Evolutionary conservation across 2,113 vertebrate genomes (phyloP).

Genomic region (Cepphus grylle): DNA sequence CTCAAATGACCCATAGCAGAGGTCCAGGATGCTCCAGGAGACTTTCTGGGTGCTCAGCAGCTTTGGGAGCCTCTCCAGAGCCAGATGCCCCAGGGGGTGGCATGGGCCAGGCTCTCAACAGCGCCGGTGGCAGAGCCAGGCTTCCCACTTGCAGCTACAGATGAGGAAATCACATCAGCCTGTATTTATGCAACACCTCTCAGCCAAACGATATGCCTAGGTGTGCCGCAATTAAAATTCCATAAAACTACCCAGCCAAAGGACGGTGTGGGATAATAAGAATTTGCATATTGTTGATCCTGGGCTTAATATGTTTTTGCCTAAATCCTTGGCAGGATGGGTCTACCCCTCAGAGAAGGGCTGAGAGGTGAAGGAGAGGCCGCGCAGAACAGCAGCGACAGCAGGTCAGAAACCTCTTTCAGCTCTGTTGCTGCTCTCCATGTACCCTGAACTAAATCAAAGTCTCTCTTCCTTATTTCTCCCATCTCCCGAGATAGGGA

Average conservation of each 20-base stretch:
- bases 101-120: not conserved
- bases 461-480: not conserved
- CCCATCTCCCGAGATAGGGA: not conserved
- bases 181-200: not conserved
- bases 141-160: not conserved
- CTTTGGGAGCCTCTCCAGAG: not conserved
- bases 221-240: not conserved
- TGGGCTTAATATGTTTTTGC: not conserved
- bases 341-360: not conserved
- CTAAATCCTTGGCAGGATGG: not conserved
- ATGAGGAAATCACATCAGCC: not conserved
- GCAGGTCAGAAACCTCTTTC: not conserved
- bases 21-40: not conserved
- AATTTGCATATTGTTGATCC: not conserved
- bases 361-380: not conserved
- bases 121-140: not conserved
- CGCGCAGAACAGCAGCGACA: accelerated
- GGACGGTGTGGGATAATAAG: not conserved
- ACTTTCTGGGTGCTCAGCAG: not conserved
- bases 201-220: not conserved
- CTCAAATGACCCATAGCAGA: not conserved
- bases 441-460: not conserved
- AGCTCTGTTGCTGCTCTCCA: accelerated
- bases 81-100: not conserved
- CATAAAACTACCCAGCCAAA: not conserved